Conservation (phyloP, 2,797 vertebrate genomes). For the Pterois miles region DNA sequence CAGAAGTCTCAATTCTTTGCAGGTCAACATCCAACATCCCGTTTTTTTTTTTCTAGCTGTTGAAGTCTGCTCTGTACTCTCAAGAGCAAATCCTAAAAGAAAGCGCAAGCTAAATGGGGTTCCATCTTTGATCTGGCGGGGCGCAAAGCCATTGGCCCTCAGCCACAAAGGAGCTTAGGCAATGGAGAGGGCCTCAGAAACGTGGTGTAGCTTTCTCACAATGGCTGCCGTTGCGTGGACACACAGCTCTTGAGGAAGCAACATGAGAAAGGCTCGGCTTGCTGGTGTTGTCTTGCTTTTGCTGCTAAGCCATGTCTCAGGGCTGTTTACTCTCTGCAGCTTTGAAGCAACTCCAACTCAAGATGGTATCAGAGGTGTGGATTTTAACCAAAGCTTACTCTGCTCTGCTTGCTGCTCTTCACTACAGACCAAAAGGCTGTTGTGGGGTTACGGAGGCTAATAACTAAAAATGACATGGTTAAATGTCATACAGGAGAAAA, state of each 20-base stretch:
- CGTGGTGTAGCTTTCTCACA: slow-evolving; percentile 79
- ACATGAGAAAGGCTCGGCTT: slow-evolving; percentile 64
- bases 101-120: slow-evolving; percentile 78
- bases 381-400: slow-evolving; percentile 56
- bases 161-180: slow-evolving; percentile 82
- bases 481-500: slow-evolving; percentile 43
- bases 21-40: slow-evolving; percentile 76
- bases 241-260: slow-evolving; percentile 68
- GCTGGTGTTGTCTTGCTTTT: slow-evolving; percentile 65
- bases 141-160: slow-evolving; percentile 81
- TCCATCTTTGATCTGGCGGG: slow-evolving; percentile 83
- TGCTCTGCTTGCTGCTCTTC: slow-evolving; percentile 26
- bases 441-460: slow-evolving; percentile 38
- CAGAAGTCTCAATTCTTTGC: slow-evolving; percentile 69
- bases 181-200: slow-evolving; percentile 79
- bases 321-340: slow-evolving; percentile 71
- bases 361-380: slow-evolving; percentile 70
- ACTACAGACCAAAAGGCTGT: slow-evolving; percentile 16
- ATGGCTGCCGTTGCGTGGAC: slow-evolving; percentile 69
- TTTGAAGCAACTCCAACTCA: slow-evolving; percentile 71
- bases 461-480: slow-evolving; percentile 41
- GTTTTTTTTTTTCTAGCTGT: slow-evolving; percentile 52
- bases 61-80: slow-evolving; percentile 69
- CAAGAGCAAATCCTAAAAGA: slow-evolving; percentile 81
- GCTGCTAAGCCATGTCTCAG: slow-evolving; percentile 64